Base-by-base conservation (phyloP, 2,888 invertebrate genomes). In the Tiliacea aurago region DNA sequence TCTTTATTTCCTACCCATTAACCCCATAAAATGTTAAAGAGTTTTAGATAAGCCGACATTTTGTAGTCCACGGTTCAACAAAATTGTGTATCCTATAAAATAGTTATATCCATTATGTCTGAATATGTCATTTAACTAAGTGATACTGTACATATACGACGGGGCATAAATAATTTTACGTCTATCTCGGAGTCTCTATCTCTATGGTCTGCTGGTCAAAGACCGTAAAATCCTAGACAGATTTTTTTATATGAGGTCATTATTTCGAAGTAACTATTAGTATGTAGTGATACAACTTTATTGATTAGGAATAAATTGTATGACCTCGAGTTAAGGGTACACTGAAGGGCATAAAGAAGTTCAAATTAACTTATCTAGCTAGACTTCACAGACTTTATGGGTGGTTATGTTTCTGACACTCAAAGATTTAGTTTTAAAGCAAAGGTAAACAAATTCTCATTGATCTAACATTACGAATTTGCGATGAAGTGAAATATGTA, bases 1-100 rank as follows among this genome's bases (percentile, higher is more conserved):
- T 13, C 47, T 28, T 55, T 55, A 63, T 64, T 81, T 76, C 41
- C 49, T 20, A 18, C 20, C 53, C 61, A 66, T 80, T 58, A 62
- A 59, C 63, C 43, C 53, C 74, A 45, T 83, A 58, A 80, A 53
- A 69, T 11, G 37, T 55, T 23, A 11, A 70, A 67, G 20, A 47
- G 53, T 67, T 62, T 67, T 2, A 41, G 76, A 81, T 81, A 84
- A 61, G 13, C 58, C 51, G 56, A 28, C 20, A 64, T 61, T 73
- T 78, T 83, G 73, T 71, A 67, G 55, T 9, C 43, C 9, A 80
- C 41, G 77, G 73, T 72, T 72, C 70, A 63, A 65, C 33, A 67
- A 81, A 73, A 78, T 84, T 74, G 37, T 58, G 41, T 84, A 59
- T 73, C 41, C 84, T 69, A 84, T 86, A 84, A 84, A 86, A 86